Evolutionary conservation across 2,113 vertebrate genomes (phyloP).

Genomic region (Mirounga angustirostris): DNA sequence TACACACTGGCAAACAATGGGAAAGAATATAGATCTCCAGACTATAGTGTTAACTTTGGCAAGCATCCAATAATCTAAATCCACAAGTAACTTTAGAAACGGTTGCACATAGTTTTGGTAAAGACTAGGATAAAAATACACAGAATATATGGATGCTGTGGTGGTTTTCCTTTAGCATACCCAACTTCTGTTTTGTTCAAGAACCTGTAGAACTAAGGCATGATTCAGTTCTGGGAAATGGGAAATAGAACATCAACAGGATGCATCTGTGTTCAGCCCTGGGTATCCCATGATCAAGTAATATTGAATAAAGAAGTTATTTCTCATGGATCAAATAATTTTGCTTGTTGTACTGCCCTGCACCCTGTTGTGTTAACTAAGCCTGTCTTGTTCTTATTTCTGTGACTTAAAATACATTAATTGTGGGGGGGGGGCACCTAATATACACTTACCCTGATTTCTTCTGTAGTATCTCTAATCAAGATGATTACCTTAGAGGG

Average conservation of each 20-base stretch:
- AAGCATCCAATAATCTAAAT: background rate
- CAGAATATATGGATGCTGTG: background rate
- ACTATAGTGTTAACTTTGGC: background rate
- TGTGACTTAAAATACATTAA: background rate
- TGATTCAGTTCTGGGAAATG: background rate
- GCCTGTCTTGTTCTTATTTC: background rate
- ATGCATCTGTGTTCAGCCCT: background rate
- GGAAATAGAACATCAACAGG: background rate
- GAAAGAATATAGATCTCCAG: background rate
- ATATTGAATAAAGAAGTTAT: background rate
- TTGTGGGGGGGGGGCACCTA: background rate
- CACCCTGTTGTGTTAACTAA: background rate
- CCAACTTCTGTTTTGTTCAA: background rate
- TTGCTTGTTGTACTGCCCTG: background rate
- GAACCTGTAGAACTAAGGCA: background rate
- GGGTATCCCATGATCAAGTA: background rate
- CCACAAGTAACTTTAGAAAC: background rate
- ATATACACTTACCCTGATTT: background rate
- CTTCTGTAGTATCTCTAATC: background rate
- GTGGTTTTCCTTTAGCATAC: background rate
- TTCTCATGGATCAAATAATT: background rate
- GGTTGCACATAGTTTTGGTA: background rate
- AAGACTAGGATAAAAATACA: background rate
- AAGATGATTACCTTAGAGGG: background rate
- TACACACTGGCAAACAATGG: background rate